A percentile compares a stretch with the other conserved stretches of the same genome.
Evolutionary conservation across 1,140 invertebrate genomes (phyloP).

Genomic region (Berghia stephanieae): DNA sequence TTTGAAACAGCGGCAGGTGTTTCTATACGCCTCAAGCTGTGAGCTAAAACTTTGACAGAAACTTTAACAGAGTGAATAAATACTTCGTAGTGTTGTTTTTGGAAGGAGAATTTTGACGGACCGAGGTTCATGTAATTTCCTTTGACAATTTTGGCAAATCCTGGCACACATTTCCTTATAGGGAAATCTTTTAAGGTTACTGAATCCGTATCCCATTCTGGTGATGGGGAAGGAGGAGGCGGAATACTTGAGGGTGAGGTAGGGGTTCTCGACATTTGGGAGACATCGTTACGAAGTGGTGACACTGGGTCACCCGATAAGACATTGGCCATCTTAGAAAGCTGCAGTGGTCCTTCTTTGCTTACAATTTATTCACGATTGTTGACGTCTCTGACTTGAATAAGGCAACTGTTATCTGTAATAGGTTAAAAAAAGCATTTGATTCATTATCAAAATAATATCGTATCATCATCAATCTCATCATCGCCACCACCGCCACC

Average conservation of each 20-base stretch:
- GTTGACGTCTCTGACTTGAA: too few species aligned
- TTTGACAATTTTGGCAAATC: conserved; percentile 88
- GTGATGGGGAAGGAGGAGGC: conserved; percentile 39
- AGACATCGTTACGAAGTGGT: too few species aligned
- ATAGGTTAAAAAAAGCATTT: too few species aligned
- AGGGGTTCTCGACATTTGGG: too few species aligned
- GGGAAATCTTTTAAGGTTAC: conserved; percentile 83
- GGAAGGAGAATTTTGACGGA: conserved; percentile 77
- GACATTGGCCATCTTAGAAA: too few species aligned
- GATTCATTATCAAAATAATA: too few species aligned
- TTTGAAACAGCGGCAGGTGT: conserved; percentile 57
- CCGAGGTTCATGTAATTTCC: conserved; percentile 90
- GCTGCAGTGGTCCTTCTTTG: too few species aligned
- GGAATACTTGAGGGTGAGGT: not conserved
- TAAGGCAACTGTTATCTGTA: too few species aligned
- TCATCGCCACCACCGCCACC: too few species aligned
- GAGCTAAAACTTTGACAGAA: conserved; percentile 82
- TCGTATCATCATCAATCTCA: too few species aligned
- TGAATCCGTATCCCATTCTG: conserved; percentile 83
- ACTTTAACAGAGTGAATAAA: conserved; percentile 84
- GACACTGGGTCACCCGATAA: too few species aligned
- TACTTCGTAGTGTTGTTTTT: conserved; percentile 76
- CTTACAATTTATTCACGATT: too few species aligned
- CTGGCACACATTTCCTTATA: conserved; percentile 80
- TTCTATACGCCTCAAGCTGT: conserved; percentile 91